Conservation (phyloP, 2,113 vertebrate genomes). For the Vombatus ursinus region DNA sequence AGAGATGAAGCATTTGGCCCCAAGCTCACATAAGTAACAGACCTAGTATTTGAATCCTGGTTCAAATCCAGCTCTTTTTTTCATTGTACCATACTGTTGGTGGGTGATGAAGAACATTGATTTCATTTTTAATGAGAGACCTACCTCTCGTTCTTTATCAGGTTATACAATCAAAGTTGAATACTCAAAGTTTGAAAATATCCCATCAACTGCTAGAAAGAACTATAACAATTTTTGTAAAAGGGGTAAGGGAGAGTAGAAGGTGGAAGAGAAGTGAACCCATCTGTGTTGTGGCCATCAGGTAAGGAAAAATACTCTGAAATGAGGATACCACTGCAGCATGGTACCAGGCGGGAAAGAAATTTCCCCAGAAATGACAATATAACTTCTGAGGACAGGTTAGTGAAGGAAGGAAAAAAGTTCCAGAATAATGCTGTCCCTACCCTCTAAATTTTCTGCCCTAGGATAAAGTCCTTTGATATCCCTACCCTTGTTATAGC, state of each 20-base stretch:
- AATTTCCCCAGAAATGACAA: not conserved
- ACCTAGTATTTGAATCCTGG: not conserved
- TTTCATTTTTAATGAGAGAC: constrained; percentile 53
- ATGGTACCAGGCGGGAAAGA: not conserved
- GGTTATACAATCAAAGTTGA: constrained; percentile 53
- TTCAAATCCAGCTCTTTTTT: not conserved
- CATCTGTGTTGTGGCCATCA: not conserved
- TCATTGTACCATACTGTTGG: constrained; percentile 40
- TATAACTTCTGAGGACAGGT: not conserved
- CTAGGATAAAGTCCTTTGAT: not conserved
- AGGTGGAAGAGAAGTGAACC: not conserved
- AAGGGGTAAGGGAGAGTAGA: not conserved
- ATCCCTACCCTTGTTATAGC: not conserved
- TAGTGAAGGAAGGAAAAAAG: not conserved
- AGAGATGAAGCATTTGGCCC: not conserved
- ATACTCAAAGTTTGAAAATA: constrained; percentile 63
- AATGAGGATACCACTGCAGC: not conserved
- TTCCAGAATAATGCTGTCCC: not conserved
- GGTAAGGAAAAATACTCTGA: not conserved
- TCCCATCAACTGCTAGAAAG: constrained; percentile 59
- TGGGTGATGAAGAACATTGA: constrained; percentile 59
- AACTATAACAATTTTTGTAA: not conserved
- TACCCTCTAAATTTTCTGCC: not conserved
- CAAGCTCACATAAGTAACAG: not conserved
- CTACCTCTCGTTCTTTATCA: constrained; percentile 71